A percentile compares a stretch with the other conserved stretches of the same genome.
These are phyloP conservation scores for Neuroterus valhalla DNA, from an alignment of 1,140 invertebrate species.

Conservation along the genomic window DNA sequence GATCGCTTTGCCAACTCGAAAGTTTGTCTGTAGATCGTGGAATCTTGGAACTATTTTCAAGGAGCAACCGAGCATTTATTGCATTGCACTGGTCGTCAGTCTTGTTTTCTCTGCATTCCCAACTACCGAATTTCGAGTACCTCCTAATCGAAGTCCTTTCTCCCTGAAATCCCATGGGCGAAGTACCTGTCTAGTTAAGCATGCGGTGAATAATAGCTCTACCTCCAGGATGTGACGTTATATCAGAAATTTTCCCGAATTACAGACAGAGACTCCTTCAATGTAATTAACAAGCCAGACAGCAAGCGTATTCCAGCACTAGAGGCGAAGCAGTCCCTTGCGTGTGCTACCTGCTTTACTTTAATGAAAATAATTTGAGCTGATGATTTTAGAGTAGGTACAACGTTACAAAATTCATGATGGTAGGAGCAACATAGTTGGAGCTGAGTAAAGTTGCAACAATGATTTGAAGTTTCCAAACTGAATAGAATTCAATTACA, in stretches of 20 bases:
- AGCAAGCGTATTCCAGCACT: background rate
- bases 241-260: constrained; percentile 24
- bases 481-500: too few relatives aligned
- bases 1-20: too few relatives aligned
- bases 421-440: too few relatives aligned
- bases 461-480: too few relatives aligned
- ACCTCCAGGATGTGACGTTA: constrained; percentile 33
- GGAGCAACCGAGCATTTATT: too few relatives aligned
- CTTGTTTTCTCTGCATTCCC: background rate
- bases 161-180: constrained; percentile 40
- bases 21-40: too few relatives aligned
- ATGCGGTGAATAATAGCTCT: constrained; percentile 40
- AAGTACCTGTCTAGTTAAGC: constrained; percentile 32
- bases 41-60: too few relatives aligned
- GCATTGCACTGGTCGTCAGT: background rate
- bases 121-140: constrained; percentile 13
- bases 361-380: too few relatives aligned
- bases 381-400: background rate
- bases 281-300: background rate
- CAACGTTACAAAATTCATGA: too few relatives aligned
- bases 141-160: constrained; percentile 44
- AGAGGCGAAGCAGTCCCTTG: constrained; percentile 11
- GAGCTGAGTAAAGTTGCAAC: too few relatives aligned
- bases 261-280: background rate
- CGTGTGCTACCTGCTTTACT: background rate